Evolutionary conservation across 2,113 vertebrate species (phyloP).

Genomic region (Anhinga anhinga): DNA sequence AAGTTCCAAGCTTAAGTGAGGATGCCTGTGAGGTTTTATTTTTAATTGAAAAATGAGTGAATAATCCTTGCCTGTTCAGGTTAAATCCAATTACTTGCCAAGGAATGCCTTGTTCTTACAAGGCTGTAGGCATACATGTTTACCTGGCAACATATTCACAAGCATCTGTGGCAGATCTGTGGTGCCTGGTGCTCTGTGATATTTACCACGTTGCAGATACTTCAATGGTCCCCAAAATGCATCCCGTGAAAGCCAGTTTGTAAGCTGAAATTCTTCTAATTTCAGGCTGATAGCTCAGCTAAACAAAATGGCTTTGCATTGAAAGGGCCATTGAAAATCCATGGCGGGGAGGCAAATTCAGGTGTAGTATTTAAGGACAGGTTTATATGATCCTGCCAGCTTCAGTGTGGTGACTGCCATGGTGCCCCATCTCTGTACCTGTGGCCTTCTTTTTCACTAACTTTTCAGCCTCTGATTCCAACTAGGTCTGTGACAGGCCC

Average conservation of each 20-base stretch:
- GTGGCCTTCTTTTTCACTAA: neutral
- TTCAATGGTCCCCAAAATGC: neutral
- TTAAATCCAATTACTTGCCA: neutral
- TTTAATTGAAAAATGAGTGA: neutral
- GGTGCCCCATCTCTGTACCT: neutral
- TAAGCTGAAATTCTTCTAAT: neutral
- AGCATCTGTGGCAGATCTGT: neutral
- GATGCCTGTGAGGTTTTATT: neutral
- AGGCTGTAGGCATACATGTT: neutral
- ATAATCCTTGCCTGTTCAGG: neutral
- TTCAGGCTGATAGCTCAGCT: neutral
- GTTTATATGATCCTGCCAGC: neutral
- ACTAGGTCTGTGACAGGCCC: neutral
- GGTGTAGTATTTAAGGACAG: neutral
- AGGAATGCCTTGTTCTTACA: neutral
- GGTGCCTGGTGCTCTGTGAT: neutral
- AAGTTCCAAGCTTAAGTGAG: neutral
- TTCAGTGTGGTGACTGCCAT: neutral
- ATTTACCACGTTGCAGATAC: neutral
- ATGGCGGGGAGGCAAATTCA: neutral
- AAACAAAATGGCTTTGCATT: neutral
- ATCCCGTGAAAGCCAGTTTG: neutral
- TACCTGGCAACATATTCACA: neutral
- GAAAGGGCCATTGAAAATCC: neutral
- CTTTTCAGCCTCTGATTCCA: neutral